Evolutionary conservation across 2,113 vertebrate genomes (phyloP), one percentile per base, ranked within the genome.

Genomic region (Hemiprocne comata): DNA sequence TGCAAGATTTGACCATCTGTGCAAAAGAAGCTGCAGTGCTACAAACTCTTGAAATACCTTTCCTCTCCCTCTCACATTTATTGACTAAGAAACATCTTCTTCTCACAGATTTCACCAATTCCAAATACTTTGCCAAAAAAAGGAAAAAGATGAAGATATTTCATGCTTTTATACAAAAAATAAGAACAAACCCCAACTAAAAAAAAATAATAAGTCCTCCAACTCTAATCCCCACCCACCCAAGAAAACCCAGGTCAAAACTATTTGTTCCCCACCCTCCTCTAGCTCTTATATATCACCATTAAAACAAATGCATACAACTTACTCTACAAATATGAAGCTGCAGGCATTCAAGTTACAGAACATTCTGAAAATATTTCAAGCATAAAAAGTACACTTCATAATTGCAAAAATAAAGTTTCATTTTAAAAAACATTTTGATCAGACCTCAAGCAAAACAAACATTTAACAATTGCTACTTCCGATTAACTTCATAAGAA

Each of bases 361-460:
- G 76, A 97, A 97, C 90, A 90, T 72, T 89, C 86, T 84, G 74
- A 95, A 97, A 96, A 95, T 96, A 95, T 88, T 94, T 96, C 90
- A 97, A 95, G 97, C 97, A 92, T 98, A 98, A 94, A 98, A 98
- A 98, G 77, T 95, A 90, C 90, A 97, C 95, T 95, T 60, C 94
- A 73, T 91, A 95, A 83, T 94, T 98, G 97, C 97, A 98, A 98
- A 98, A 98, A 98, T 98, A 98, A 98, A 97, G 50, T 95, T 96
- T 97, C 97, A 92, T 62, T 93, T 95, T 79, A 91, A 91, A 95
- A 94, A 97, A 97, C 92, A 93, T 95, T 97, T 97, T 97, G 79
- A 98, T 98, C 94, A 92, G 90, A 94, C 96, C 94, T 98, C 94
- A 97, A 97, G 97, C 97, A 95, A 97, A 97, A 95, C 80, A 90